A percentile compares a stretch with the other conserved stretches of the same genome.
phyloP scores from a whole-genome alignment of 2,797 vertebrate species.

The Borostomias antarcticus region DNA sequence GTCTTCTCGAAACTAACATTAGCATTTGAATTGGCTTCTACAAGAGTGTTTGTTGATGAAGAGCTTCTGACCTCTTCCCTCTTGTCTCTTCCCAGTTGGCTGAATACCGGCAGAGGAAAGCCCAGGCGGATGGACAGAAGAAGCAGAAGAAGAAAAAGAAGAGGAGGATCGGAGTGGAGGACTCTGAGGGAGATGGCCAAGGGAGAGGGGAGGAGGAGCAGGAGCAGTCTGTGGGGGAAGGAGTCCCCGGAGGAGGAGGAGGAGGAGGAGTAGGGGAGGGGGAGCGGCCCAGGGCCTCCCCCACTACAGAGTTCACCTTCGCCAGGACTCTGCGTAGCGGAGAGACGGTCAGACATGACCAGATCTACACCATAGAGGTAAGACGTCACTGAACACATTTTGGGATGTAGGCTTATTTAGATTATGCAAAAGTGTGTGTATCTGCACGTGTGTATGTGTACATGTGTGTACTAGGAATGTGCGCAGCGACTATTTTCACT shows the following conservation, averaged over 20 bases:
- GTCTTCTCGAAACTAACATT: no score
- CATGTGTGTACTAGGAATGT: no score
- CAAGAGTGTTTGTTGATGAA: slow-evolving; percentile 10
- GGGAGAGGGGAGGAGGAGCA: slow-evolving; percentile 63
- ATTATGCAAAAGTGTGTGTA: no score
- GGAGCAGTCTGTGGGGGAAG: slow-evolving; percentile 65
- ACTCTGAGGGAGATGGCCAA: slow-evolving; percentile 72
- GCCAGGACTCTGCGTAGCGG: slow-evolving; percentile 79
- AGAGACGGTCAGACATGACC: slow-evolving; percentile 80
- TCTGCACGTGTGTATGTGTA: no score
- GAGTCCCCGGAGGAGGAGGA: slow-evolving; percentile 43
- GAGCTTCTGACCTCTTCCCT: background rate
- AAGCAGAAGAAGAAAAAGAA: slow-evolving; percentile 93
- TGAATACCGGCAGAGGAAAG: slow-evolving; percentile 92
- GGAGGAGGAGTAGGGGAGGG: slow-evolving; percentile 50
- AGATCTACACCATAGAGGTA: slow-evolving; percentile 88
- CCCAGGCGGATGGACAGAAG: slow-evolving; percentile 86
- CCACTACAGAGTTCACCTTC: slow-evolving; percentile 77
- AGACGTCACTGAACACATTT: slow-evolving; percentile 27
- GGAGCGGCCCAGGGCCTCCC: slow-evolving; percentile 63
- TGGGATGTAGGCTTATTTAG: no score
- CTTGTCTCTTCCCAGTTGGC: slow-evolving; percentile 80
- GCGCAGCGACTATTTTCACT: no score
- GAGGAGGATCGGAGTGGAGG: slow-evolving; percentile 68
- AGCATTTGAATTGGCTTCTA: no score